These are phyloP conservation scores for Hypotaenidia philippensis DNA, from an alignment of 2,797 vertebrate species.

Conservation along the genomic window DNA sequence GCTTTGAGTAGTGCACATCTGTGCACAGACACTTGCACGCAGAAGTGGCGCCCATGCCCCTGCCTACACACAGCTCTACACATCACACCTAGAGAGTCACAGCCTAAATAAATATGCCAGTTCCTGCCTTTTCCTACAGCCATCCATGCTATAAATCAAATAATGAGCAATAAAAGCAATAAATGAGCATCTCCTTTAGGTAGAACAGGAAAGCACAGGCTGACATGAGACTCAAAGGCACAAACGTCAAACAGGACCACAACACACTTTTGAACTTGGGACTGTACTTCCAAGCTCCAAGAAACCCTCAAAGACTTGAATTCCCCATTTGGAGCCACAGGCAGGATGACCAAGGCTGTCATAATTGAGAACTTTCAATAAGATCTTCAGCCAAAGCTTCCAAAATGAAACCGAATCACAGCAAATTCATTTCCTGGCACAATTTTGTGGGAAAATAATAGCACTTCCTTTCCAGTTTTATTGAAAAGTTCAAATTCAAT, in stretches of 20 bases:
- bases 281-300: not conserved
- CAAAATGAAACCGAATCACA: constrained; percentile 28
- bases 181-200: not conserved
- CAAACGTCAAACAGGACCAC: not conserved
- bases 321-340: not conserved
- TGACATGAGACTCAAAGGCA: fast-evolving
- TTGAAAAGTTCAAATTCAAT: constrained; percentile 40
- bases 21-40: not conserved
- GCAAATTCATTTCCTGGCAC: constrained; percentile 61
- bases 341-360: not conserved
- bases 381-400: not conserved
- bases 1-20: not conserved
- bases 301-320: not conserved
- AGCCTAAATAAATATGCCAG: not conserved
- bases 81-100: not conserved
- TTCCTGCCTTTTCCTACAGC: not conserved
- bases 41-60: not conserved
- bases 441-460: constrained; percentile 31
- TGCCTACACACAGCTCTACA: fast-evolving
- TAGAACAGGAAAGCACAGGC: not conserved
- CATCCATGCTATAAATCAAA: not conserved
- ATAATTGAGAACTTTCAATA: not conserved
- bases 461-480: constrained; percentile 41
- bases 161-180: no score
- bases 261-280: fast-evolving